Percentiles rank a stretch among this genome's conserved stretches.
phyloP scores from a whole-genome alignment of 2,797 vertebrate genomes.

The Apogon talboti region DNA sequence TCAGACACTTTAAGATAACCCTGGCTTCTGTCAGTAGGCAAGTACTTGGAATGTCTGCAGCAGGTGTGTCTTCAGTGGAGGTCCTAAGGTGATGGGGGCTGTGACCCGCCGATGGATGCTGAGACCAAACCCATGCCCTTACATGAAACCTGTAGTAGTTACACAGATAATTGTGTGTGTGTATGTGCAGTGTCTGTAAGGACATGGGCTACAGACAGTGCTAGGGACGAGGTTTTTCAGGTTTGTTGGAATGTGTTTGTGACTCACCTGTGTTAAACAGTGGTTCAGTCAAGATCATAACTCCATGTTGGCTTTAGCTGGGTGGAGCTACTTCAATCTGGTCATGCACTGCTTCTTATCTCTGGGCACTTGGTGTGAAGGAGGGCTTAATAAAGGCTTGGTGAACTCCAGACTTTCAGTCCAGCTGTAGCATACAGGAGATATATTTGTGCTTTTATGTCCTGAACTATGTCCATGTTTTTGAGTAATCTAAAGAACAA shows the following conservation, averaged over 20 bases:
- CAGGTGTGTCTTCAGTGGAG: no score
- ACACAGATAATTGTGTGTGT: no score
- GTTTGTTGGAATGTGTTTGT: conserved; percentile 64
- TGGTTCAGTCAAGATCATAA: conserved; percentile 25
- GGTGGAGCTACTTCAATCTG: conserved; percentile 54
- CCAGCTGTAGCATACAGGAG: background rate
- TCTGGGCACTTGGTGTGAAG: conserved; percentile 26
- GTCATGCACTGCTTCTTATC: conserved; percentile 66
- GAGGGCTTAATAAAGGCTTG: conserved; percentile 38
- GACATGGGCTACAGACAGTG: background rate
- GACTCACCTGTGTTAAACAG: conserved; percentile 47
- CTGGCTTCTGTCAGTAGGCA: no score
- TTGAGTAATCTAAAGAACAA: background rate
- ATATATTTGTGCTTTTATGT: conserved; percentile 5
- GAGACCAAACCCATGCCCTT: no score
- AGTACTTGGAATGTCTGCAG: no score
- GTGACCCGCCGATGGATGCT: no score
- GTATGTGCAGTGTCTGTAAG: no score
- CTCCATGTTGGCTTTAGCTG: conserved; percentile 31
- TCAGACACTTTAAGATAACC: no score
- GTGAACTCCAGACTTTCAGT: conserved; percentile 25
- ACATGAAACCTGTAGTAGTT: no score
- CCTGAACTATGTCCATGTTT: background rate
- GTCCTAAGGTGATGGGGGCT: no score
- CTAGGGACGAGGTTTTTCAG: conserved; percentile 49